Percentiles rank a stretch among this genome's conserved stretches.
phyloP scores from a whole-genome alignment of 2,888 invertebrate genomes.

The Pseudococcus jackbeardsleyi region DNA sequence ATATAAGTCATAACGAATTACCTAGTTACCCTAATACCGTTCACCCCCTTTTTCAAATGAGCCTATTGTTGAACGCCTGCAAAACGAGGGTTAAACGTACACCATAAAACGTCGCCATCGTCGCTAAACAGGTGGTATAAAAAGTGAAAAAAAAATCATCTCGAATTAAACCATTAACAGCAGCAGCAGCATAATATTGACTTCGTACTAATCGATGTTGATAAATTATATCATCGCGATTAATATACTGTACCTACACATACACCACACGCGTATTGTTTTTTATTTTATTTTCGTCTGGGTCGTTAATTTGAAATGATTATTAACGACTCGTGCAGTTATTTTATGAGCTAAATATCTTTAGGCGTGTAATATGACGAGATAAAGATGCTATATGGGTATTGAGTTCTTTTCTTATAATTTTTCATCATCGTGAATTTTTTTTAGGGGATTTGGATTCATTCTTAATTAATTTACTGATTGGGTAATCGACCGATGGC shows the following conservation, averaged over 20 bases:
- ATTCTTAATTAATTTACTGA: background rate
- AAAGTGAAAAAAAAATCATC: slow-evolving; percentile 3
- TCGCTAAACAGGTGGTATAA: slow-evolving; percentile 24
- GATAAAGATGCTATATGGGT: background rate
- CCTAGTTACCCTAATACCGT: slow-evolving; percentile 54
- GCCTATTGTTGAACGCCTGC: slow-evolving; percentile 2
- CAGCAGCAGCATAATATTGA: background rate
- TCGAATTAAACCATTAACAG: background rate
- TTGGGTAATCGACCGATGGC: background rate
- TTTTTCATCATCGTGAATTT: slow-evolving; percentile 16
- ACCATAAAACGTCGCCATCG: background rate
- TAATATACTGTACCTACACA: background rate
- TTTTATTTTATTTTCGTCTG: background rate
- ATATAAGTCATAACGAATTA: slow-evolving; percentile 21
- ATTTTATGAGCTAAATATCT: slow-evolving; percentile 26
- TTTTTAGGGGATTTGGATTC: background rate
- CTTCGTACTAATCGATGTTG: slow-evolving; percentile 28
- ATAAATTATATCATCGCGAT: slow-evolving; percentile 48
- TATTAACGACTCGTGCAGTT: slow-evolving; percentile 39
- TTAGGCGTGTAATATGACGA: slow-evolving; percentile 25
- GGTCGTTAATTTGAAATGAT: slow-evolving; percentile 41
- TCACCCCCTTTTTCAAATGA: slow-evolving; percentile 40
- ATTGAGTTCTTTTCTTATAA: background rate
- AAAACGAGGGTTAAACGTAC: background rate
- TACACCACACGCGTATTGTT: slow-evolving; percentile 1